These are phyloP conservation scores for Loriculus beryllinus DNA, from an alignment of 2,797 vertebrate species.

Conservation along the genomic window DNA sequence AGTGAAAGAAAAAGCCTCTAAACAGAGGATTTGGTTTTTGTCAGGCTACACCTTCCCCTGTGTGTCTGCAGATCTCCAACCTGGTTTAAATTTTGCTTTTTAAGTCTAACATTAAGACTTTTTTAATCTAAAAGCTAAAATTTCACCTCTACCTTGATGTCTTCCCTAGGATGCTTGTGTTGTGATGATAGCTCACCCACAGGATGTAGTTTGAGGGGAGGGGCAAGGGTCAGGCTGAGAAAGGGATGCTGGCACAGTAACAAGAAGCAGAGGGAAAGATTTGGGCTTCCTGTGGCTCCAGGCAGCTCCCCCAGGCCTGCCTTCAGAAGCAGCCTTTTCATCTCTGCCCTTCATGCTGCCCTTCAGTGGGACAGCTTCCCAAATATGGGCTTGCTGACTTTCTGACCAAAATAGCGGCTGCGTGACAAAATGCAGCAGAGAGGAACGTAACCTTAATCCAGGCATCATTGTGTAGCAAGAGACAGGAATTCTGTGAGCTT, in stretches of 20 bases:
- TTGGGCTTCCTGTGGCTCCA: not conserved
- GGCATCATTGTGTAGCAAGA: constrained; percentile 55
- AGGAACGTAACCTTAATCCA: constrained; percentile 65
- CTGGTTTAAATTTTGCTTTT: not conserved
- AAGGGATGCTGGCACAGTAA: not conserved
- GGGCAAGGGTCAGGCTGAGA: not conserved
- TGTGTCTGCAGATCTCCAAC: not conserved
- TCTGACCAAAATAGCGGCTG: constrained; percentile 69
- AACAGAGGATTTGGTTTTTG: not conserved
- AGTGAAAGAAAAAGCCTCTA: not conserved
- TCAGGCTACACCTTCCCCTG: not conserved
- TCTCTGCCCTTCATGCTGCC: constrained; percentile 64
- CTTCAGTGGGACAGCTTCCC: constrained; percentile 61
- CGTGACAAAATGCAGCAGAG: constrained; percentile 62
- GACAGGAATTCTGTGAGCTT: constrained; percentile 1
- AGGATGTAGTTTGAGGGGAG: not conserved
- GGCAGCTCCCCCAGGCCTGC: not conserved
- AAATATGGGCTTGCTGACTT: constrained; percentile 65
- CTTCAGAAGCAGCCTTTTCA: not conserved
- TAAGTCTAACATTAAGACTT: not conserved
- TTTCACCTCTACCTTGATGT: not conserved
- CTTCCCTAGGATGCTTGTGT: not conserved
- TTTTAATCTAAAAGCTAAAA: not conserved
- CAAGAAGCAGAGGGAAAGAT: not conserved
- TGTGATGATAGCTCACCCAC: not conserved